Conservation (phyloP, 1,140 invertebrate species). For the Rhopalosiphum padi region DNA sequence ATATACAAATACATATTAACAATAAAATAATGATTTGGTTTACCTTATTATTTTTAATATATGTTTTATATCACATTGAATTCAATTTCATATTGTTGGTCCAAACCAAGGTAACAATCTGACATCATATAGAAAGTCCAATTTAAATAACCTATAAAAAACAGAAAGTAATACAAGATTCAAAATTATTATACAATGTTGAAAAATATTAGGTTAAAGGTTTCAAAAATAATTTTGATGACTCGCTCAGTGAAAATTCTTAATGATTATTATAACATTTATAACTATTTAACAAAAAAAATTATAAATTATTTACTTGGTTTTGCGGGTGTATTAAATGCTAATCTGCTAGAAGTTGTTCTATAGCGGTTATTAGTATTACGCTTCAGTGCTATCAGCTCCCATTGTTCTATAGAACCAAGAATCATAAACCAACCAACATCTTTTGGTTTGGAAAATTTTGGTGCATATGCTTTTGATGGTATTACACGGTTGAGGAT, state of each 20-base stretch:
- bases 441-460: conserved; percentile 91
- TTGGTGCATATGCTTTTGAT: conserved; percentile 76
- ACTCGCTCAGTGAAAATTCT: not conserved
- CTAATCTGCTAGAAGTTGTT: conserved; percentile 63
- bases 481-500: conserved; percentile 65
- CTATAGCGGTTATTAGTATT: conserved; percentile 63
- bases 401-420: conserved; percentile 73
- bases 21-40: not conserved
- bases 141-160: conserved; percentile 71
- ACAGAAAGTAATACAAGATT: conserved; percentile 41
- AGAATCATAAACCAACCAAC: conserved; percentile 95
- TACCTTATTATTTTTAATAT: not conserved
- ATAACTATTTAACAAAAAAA: not conserved
- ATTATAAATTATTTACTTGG: conserved; percentile 64
- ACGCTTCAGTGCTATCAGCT: conserved; percentile 89
- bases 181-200: not conserved
- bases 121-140: conserved; percentile 89
- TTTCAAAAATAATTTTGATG: not conserved
- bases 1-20: not conserved
- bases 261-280: not conserved
- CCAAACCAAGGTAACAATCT: conserved; percentile 92
- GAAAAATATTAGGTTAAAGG: not conserved
- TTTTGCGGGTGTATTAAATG: conserved; percentile 74
- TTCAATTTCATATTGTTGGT: conserved; percentile 87
- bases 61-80: conserved; percentile 64